These are phyloP conservation scores for Motacilla tschutschensis DNA, from an alignment of 2,113 vertebrate genomes.

Conservation along the genomic window DNA sequence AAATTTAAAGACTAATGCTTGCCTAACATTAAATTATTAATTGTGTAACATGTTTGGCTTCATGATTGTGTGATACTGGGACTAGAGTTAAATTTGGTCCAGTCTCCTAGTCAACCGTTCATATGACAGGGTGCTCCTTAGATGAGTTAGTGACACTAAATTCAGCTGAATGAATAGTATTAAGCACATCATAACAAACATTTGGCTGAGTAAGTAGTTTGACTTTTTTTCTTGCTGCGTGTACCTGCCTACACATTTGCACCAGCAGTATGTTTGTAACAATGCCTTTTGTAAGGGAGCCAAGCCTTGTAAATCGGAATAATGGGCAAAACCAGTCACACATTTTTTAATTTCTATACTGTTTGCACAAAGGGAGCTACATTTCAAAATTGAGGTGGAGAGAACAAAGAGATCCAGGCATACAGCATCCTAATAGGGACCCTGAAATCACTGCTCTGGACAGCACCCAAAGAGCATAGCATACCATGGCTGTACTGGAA, in stretches of 20 bases:
- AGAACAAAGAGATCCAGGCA: background rate
- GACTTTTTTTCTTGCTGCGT: background rate
- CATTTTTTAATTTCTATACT: background rate
- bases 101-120: background rate
- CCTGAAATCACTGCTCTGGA: background rate
- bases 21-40: conserved; percentile 1
- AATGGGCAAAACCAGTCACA: background rate
- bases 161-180: background rate
- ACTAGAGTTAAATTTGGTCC: background rate
- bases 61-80: background rate
- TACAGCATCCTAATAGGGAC: background rate
- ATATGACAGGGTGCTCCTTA: background rate
- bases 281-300: background rate
- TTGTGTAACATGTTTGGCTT: background rate
- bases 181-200: background rate
- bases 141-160: background rate
- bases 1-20: background rate
- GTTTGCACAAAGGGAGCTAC: background rate
- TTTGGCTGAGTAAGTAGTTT: background rate
- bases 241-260: conserved; percentile 6
- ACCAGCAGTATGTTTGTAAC: background rate
- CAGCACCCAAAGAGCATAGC: background rate
- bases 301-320: background rate
- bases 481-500: background rate
- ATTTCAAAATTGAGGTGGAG: background rate